Evolutionary conservation across 2,888 invertebrate species (phyloP).

Genomic region (Acheta domesticus): DNA sequence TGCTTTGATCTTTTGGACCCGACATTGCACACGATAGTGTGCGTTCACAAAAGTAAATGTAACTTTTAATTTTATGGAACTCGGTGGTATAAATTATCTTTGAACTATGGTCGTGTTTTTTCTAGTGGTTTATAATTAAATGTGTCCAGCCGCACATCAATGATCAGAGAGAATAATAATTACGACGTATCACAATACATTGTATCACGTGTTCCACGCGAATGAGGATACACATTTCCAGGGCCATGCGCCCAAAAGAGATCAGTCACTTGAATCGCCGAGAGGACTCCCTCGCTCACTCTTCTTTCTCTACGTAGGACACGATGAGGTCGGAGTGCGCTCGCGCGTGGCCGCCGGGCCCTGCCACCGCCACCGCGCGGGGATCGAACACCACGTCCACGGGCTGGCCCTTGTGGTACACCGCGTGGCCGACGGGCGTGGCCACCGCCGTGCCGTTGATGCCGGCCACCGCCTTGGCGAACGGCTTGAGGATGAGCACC

Average conservation of each 20-base stretch:
- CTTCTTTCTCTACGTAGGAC: slow-evolving; percentile 33
- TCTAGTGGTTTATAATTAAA: too few species aligned
- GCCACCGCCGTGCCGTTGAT: slow-evolving; percentile 66
- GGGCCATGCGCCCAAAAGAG: background rate
- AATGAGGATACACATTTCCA: too few species aligned
- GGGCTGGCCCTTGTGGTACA: slow-evolving; percentile 57
- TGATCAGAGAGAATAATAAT: too few species aligned
- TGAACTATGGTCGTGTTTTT: too few species aligned
- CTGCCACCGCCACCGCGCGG: slow-evolving; percentile 66
- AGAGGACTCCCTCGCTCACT: background rate
- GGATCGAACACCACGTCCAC: slow-evolving; percentile 66
- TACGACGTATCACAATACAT: too few species aligned
- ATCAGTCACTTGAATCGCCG: background rate
- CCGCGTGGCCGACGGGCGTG: slow-evolving; percentile 63
- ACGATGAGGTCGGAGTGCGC: slow-evolving; percentile 67
- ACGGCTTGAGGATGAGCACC: slow-evolving; percentile 59
- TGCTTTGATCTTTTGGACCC: too few species aligned
- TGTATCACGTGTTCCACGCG: too few species aligned
- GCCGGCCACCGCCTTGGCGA: slow-evolving; percentile 63
- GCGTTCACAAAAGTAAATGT: too few species aligned
- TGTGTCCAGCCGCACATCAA: too few species aligned
- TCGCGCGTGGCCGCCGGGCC: slow-evolving; percentile 72
- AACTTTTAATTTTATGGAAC: too few species aligned
- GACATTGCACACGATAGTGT: too few species aligned
- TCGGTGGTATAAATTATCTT: too few species aligned